Evolutionary conservation across 2,797 vertebrate species (phyloP).

Genomic region (Gobionotothen gibberifrons): DNA sequence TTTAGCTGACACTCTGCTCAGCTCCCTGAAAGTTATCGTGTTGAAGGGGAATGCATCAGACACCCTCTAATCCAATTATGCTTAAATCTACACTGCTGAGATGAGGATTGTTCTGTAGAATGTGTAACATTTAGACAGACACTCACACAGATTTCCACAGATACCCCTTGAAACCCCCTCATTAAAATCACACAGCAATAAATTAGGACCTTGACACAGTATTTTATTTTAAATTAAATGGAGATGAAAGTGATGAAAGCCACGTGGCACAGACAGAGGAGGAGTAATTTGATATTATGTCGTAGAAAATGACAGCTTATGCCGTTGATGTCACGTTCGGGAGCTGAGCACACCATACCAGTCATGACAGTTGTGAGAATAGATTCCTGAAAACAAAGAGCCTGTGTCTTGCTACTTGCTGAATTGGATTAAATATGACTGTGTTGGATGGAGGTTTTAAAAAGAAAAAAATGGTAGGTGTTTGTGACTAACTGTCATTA

Average conservation of each 20-base stretch:
- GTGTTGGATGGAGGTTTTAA: neutral
- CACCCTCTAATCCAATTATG: slow-evolving; percentile 51
- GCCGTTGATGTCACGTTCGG: slow-evolving; percentile 4
- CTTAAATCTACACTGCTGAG: slow-evolving; percentile 42
- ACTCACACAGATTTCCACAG: slow-evolving; percentile 14
- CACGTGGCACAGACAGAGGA: slow-evolving; percentile 19
- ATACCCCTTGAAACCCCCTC: slow-evolving; percentile 19
- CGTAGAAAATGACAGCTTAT: slow-evolving; percentile 35
- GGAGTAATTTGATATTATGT: slow-evolving; percentile 35
- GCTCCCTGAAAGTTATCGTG: slow-evolving; percentile 19
- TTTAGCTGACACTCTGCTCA: neutral
- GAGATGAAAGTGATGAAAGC: slow-evolving; percentile 27
- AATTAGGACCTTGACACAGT: slow-evolving; percentile 27
- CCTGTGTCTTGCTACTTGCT: neutral
- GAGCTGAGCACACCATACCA: neutral
- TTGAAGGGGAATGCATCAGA: slow-evolving; percentile 32
- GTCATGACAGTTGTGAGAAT: slow-evolving; percentile 11
- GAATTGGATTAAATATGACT: slow-evolving; percentile 6
- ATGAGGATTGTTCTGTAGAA: slow-evolving; percentile 49
- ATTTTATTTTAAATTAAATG: slow-evolving; percentile 33
- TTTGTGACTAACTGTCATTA: slow-evolving; percentile 59
- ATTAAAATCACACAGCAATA: slow-evolving; percentile 28
- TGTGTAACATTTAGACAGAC: slow-evolving; percentile 25
- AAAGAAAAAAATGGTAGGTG: neutral
- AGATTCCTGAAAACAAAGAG: slow-evolving; percentile 17